Base-by-base conservation (phyloP, 2,888 invertebrate species). In the Mesorhabditis belari region DNA sequence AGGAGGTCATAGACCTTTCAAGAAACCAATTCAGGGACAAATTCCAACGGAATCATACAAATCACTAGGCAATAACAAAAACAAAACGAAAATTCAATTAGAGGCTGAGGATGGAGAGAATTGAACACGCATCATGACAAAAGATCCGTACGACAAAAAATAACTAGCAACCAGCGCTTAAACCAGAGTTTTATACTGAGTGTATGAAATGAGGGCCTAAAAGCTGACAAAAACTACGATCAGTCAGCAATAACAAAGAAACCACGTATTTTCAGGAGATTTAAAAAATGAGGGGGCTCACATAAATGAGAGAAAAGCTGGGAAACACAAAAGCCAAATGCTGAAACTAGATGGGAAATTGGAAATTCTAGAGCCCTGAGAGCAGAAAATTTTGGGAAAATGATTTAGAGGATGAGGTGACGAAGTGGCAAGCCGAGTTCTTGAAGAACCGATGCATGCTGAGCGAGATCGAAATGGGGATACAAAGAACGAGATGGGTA, bases 391-490 rank as follows among this genome's bases (percentile, higher is more conserved):
- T n/a, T 35, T 17, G 12, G 12, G 44, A 17, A 35, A 35, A 17
- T 17, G n/a, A n/a, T 9, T 35, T 35, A 35, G 44, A 35, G 12
- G 44, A 35, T 35, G 44, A 35, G 44, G 44, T 35, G 44, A 9
- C n/a, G 44, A 35, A 35, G 44, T 35, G 44, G 44, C 44, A 35
- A 35, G 44, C 44, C 44, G n/a, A 35, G 44, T n/a, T 35, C 44
- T n/a, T 35, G 44, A 35, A 35, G 44, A n/a, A 35, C n/a, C 12
- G 44, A 35, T 9, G 44, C 44, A 35, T 61, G 66, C 25, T 62
- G 63, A 23, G 64, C 52, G 65, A 67, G 67, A 66, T 70, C 65
- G 35, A 62, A 60, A 60, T 65, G 64, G 55, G 63, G 65, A 53
- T 63, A 61, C 23, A 62, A 19, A 6, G 51, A 21, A n/a, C 19